Percentiles rank a stretch among this genome's conserved stretches.
Conservation (phyloP, 2,888 invertebrate species). For the Pollenia labialis region DNA sequence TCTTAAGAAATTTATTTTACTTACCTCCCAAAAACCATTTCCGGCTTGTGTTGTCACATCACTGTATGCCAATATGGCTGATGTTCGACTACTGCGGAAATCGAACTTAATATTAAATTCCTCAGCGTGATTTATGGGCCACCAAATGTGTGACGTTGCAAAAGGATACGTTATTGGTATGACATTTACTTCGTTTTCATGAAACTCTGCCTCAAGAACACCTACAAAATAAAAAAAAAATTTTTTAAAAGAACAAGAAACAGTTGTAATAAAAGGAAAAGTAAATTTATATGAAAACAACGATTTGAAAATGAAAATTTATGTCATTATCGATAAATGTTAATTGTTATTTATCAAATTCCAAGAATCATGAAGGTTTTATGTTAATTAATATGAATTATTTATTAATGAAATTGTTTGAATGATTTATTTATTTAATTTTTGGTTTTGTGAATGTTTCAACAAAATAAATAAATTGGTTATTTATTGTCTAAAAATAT, state of each 20-base stretch:
- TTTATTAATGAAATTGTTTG: neutral
- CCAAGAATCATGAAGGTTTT: conserved; percentile 20
- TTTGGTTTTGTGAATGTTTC: neutral
- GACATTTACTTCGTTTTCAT: conserved; percentile 92
- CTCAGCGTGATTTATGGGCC: conserved; percentile 91
- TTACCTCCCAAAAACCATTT: conserved; percentile 94
- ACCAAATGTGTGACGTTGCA: conserved; percentile 95
- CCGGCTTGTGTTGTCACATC: conserved; percentile 90
- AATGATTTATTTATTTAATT: neutral
- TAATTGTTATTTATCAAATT: conserved; percentile 34
- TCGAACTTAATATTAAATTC: conserved; percentile 92
- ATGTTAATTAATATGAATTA: conserved; percentile 15
- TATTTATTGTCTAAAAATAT: neutral
- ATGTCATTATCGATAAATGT: conserved; percentile 37
- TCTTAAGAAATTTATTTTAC: conserved; percentile 68
- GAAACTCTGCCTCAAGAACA: conserved; percentile 92
- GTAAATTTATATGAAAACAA: conserved; percentile 40
- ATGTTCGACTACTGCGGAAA: conserved; percentile 92
- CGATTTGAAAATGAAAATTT: conserved; percentile 44
- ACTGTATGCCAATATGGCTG: conserved; percentile 94
- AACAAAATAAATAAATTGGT: neutral
- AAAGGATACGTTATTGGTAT: conserved; percentile 96
- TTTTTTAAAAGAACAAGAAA: neutral
- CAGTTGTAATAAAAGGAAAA: conserved; percentile 13
- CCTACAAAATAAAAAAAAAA: conserved; percentile 82